Evolutionary conservation across 2,797 vertebrate species (phyloP).

Genomic region (Brotula barbata): DNA sequence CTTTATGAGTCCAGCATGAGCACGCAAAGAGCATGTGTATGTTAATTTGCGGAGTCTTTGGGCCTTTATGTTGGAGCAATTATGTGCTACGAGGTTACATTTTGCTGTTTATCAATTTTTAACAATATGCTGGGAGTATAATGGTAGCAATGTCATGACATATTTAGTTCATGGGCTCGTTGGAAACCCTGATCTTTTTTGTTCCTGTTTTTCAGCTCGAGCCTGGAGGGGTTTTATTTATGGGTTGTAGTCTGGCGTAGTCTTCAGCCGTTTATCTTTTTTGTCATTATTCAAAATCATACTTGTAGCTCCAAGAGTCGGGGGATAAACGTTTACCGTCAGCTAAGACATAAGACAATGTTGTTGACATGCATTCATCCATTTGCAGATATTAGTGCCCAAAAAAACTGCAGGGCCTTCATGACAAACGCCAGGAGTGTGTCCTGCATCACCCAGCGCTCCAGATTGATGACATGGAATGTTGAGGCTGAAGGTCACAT

Average conservation of each 20-base stretch:
- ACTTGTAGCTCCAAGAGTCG: no score
- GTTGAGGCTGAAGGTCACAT: neutral
- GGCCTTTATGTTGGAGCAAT: constrained; percentile 36
- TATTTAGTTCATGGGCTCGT: neutral
- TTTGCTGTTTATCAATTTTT: constrained; percentile 20
- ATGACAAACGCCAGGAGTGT: neutral
- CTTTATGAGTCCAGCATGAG: constrained; percentile 57
- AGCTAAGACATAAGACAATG: no score
- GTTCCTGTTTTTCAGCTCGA: neutral
- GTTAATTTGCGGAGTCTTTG: constrained; percentile 27
- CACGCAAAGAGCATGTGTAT: constrained; percentile 21
- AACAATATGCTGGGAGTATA: constrained; percentile 11
- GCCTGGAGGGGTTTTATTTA: no score
- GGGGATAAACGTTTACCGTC: no score
- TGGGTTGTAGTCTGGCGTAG: no score
- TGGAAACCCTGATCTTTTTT: neutral
- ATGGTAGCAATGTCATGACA: constrained; percentile 1
- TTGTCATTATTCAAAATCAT: no score
- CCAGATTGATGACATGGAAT: neutral
- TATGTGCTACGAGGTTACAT: constrained; percentile 15
- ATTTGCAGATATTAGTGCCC: neutral
- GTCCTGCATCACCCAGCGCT: neutral
- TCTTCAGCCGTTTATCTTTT: no score
- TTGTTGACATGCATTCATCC: no score
- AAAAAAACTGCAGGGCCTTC: neutral